Percentiles rank a stretch among this genome's conserved stretches.
These are phyloP conservation scores for Pegea sp. DNA, from an alignment of 23 tunicate genomes.

Conservation along the genomic window DNA sequence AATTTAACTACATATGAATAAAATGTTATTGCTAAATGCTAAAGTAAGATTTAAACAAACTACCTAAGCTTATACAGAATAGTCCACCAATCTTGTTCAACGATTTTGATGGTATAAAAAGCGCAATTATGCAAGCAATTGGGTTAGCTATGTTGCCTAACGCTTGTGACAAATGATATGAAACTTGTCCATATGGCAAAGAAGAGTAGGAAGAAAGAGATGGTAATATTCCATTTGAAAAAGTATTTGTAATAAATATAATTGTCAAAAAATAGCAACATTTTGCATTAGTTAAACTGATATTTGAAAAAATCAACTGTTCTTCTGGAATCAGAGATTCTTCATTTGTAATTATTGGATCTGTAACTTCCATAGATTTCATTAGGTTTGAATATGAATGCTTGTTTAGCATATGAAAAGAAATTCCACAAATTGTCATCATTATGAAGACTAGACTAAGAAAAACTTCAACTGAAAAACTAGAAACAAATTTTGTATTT, in stretches of 20 bases:
- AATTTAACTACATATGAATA: too few relatives aligned
- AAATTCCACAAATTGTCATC: slow-evolving; percentile 7
- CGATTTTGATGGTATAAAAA: slow-evolving; percentile 38
- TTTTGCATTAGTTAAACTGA: slow-evolving; percentile 1
- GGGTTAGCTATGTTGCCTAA: slow-evolving; percentile 72
- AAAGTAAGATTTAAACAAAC: too few relatives aligned
- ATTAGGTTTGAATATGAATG: slow-evolving; percentile 2
- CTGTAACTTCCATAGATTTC: background rate
- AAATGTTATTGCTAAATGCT: too few relatives aligned
- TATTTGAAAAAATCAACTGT: background rate
- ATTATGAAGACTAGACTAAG: slow-evolving; percentile 8
- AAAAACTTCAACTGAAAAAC: slow-evolving; percentile 14
- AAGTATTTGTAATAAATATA: slow-evolving; percentile 16
- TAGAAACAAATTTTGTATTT: background rate
- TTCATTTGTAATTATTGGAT: background rate
- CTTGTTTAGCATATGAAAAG: slow-evolving; percentile 6
- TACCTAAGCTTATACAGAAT: background rate
- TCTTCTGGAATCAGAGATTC: background rate
- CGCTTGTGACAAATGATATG: slow-evolving; percentile 38
- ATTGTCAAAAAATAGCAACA: slow-evolving; percentile 31
- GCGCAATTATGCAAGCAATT: slow-evolving; percentile 50
- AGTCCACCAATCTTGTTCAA: slow-evolving; percentile 14
- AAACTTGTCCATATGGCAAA: slow-evolving; percentile 41
- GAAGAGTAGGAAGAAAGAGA: slow-evolving; percentile 57
- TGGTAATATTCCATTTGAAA: slow-evolving; percentile 56